These are phyloP conservation scores for Xanthorhoe designata DNA, from an alignment of 2,888 invertebrate species.

Conservation along the genomic window DNA sequence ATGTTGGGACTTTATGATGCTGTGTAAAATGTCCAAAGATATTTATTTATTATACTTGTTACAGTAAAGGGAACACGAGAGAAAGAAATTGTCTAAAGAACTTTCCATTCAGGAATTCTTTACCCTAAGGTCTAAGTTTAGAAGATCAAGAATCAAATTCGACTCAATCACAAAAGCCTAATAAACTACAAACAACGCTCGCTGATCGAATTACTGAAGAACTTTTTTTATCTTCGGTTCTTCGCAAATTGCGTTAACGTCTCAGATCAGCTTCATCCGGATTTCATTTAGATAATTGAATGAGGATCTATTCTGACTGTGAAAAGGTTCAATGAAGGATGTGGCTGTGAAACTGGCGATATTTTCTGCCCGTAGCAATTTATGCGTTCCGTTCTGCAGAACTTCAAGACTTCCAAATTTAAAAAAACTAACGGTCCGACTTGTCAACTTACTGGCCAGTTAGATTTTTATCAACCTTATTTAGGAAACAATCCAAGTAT, in stretches of 20 bases:
- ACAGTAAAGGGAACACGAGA: no score
- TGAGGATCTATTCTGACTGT: slow-evolving; percentile 79
- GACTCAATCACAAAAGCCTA: slow-evolving; percentile 30
- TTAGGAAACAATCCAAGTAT: no score
- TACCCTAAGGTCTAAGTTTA: background rate
- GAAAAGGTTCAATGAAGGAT: slow-evolving; percentile 68
- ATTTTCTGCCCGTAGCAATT: background rate
- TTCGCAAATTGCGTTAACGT: slow-evolving; percentile 78
- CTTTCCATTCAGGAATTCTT: no score
- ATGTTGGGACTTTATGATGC: no score
- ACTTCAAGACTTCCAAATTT: no score
- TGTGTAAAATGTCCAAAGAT: no score
- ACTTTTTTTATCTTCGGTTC: slow-evolving; percentile 61
- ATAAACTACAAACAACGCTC: slow-evolving; percentile 40
- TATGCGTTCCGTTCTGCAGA: no score
- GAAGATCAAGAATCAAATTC: slow-evolving; percentile 10
- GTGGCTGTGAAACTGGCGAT: slow-evolving; percentile 52
- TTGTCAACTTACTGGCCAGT: no score
- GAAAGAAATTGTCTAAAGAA: no score
- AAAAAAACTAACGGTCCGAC: no score
- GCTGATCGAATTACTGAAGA: slow-evolving; percentile 56
- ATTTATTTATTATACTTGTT: no score
- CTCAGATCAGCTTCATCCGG: slow-evolving; percentile 75
- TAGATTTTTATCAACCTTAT: no score
- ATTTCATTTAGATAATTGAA: slow-evolving; percentile 85